Percentiles rank a stretch among this genome's conserved stretches.
These are phyloP conservation scores for Amblyraja radiata DNA, from an alignment of 2,797 vertebrate species.

Conservation along the genomic window DNA sequence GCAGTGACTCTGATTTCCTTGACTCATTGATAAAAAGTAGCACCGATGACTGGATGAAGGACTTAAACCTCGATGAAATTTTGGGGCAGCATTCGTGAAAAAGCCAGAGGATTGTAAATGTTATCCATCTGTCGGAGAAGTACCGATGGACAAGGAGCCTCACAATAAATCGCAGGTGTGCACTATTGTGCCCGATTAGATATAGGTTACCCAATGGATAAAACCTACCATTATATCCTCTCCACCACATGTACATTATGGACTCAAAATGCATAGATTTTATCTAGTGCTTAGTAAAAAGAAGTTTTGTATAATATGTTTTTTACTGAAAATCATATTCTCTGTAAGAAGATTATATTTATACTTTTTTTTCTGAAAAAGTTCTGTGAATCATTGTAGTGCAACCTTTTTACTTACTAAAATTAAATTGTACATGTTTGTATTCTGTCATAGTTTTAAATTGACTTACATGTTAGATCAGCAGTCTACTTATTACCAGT, in stretches of 20 bases:
- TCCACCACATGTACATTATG: not conserved
- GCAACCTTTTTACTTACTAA: constrained; percentile 32
- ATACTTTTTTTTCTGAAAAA: constrained; percentile 50
- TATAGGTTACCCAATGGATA: constrained; percentile 21
- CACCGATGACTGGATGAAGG: constrained; percentile 98
- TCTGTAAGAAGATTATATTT: constrained; percentile 72
- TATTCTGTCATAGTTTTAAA: constrained; percentile 35
- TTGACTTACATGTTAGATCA: constrained; percentile 35
- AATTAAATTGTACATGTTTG: constrained; percentile 35
- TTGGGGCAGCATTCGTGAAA: constrained; percentile 73
- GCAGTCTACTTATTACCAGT: constrained; percentile 22
- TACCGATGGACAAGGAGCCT: not conserved
- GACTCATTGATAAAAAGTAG: constrained; percentile 93
- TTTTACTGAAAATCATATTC: constrained; percentile 72
- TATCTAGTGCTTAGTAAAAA: constrained; percentile 60
- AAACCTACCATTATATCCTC: not conserved
- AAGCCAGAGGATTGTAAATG: constrained; percentile 27
- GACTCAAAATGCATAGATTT: constrained; percentile 41
- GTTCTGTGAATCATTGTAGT: constrained; percentile 60
- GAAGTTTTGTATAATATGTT: constrained; percentile 74
- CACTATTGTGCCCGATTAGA: not conserved
- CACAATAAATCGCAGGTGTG: constrained; percentile 27
- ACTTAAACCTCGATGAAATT: constrained; percentile 96
- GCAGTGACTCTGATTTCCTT: constrained; percentile 91
- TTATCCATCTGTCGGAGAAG: constrained; percentile 20